phyloP scores from a whole-genome alignment of 2,797 vertebrate genomes.

The Urophycis tenuis region DNA sequence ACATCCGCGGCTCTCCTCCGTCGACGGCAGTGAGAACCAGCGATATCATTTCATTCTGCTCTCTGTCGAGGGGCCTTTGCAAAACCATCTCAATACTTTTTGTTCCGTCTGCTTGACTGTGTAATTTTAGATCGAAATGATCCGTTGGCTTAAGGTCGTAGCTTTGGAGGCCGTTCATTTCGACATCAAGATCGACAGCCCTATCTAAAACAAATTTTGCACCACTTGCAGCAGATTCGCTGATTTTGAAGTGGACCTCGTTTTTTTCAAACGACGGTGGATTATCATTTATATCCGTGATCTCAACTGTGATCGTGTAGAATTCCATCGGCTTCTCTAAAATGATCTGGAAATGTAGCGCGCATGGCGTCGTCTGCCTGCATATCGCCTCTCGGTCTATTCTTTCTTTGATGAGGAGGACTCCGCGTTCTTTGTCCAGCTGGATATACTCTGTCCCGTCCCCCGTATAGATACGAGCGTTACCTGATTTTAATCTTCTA shows the following conservation, averaged over 20 bases:
- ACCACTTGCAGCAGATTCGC: conserved; percentile 54
- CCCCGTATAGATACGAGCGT: conserved; percentile 65
- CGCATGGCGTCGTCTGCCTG: too few species aligned
- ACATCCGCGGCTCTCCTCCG: conserved; percentile 29
- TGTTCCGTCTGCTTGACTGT: conserved; percentile 41
- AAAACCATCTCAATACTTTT: conserved; percentile 63
- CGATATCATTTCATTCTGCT: neutral
- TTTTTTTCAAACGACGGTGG: conserved; percentile 50
- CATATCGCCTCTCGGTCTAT: too few species aligned
- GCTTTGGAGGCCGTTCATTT: conserved; percentile 54
- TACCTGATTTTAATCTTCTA: conserved; percentile 66
- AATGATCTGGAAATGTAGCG: too few species aligned
- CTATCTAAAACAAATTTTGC: conserved; percentile 59
- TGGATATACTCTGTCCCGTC: conserved; percentile 53
- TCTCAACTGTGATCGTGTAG: too few species aligned
- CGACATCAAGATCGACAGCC: conserved; percentile 60
- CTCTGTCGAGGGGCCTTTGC: conserved; percentile 37
- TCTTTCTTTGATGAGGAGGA: too few species aligned
- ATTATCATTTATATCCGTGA: conserved; percentile 68
- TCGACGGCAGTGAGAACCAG: neutral
- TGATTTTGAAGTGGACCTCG: conserved; percentile 56
- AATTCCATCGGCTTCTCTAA: too few species aligned
- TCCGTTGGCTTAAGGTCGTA: conserved; percentile 58
- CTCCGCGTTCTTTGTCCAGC: conserved; percentile 58
- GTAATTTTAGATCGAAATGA: conserved; percentile 55